Base-by-base conservation (phyloP, 2,797 vertebrate species). In the Mus caroli region DNA sequence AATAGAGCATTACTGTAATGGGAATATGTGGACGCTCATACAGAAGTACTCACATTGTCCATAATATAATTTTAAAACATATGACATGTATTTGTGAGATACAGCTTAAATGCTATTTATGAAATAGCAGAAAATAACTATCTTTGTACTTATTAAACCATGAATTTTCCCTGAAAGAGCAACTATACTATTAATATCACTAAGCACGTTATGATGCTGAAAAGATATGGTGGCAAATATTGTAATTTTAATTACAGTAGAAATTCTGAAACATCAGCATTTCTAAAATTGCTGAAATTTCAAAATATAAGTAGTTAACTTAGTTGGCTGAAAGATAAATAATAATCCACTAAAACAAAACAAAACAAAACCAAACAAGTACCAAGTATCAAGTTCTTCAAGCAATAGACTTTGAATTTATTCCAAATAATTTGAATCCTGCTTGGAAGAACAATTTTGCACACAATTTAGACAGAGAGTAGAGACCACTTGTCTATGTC, bases 111-210 rank as follows among this genome's bases (percentile, higher is more conserved):
- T 92, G 13, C 17, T 89, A 60, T 84, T 90, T 94, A 94, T 82
- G 46, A 91, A 56, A 94, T 11, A 14, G 19, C 3, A 92, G 1
- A 87, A 86, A 43, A 95, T 92, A 94, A 76, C 14, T 22, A 14
- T 34, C 37, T 89, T 86, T 56, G 43, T 92, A 64, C 54, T 95
- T 97, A 56, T 90, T 89, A 54, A 60, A 71, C 78, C 62, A 83
- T 94, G 73, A 24, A 86, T 97, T 96, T 97, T 93, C 52, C 92
- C 24, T n/a, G 34, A 92, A 95, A 92, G 60, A 92, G 94, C 96
- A 98, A 98, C 97, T 97, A 95, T 88, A 95, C 97, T 96, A 94
- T 97, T 97, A 97, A 97, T 94, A 97, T 96, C 83, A 95, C 89
- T 98, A 97, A 97, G 86, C 52, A 95, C 58, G 95, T 92, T 82